These are phyloP conservation scores for Mamestra configurata DNA, from an alignment of 1,140 invertebrate genomes.

Conservation along the genomic window DNA sequence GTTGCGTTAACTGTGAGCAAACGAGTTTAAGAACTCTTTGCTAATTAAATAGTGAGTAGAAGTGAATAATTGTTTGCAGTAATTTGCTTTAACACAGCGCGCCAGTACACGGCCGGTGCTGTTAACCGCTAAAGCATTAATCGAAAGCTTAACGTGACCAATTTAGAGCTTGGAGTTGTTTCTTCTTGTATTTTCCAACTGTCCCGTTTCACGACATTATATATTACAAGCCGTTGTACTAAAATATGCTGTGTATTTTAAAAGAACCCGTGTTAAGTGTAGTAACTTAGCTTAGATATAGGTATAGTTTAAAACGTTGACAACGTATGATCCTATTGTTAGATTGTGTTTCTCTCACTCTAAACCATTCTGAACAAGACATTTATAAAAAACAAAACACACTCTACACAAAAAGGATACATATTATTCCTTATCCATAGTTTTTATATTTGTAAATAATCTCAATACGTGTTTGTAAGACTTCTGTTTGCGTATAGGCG, in stretches of 20 bases:
- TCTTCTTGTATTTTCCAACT: slow-evolving; percentile 82
- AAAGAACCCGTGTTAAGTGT: slow-evolving; percentile 54
- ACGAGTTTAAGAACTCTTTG: slow-evolving; percentile 16
- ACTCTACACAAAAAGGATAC: slow-evolving; percentile 31
- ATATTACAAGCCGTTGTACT: slow-evolving; percentile 60
- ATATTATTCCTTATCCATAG: slow-evolving; percentile 2
- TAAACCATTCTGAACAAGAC: background rate
- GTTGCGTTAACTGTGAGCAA: slow-evolving; percentile 28
- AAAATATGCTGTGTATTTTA: slow-evolving; percentile 62
- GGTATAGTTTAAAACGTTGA: slow-evolving; percentile 54
- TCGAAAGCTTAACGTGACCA: slow-evolving; percentile 85
- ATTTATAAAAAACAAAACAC: slow-evolving; percentile 5
- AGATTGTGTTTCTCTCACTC: slow-evolving; percentile 12
- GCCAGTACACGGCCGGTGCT: slow-evolving; percentile 63
- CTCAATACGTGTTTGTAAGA: slow-evolving; percentile 36
- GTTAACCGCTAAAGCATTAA: slow-evolving; percentile 80
- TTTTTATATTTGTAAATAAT: slow-evolving; percentile 6
- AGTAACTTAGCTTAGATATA: slow-evolving; percentile 57
- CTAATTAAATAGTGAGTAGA: slow-evolving; percentile 45
- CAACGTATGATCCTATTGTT: slow-evolving; percentile 31
- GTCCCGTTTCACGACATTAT: slow-evolving; percentile 77
- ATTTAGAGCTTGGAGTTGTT: slow-evolving; percentile 82
- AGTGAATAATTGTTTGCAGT: slow-evolving; percentile 59
- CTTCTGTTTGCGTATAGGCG: slow-evolving; percentile 91
- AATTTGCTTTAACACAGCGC: slow-evolving; percentile 66